Percentiles rank a stretch among this genome's conserved stretches.
These are phyloP conservation scores for Carapus acus DNA, from an alignment of 2,797 vertebrate genomes.

Conservation along the genomic window DNA sequence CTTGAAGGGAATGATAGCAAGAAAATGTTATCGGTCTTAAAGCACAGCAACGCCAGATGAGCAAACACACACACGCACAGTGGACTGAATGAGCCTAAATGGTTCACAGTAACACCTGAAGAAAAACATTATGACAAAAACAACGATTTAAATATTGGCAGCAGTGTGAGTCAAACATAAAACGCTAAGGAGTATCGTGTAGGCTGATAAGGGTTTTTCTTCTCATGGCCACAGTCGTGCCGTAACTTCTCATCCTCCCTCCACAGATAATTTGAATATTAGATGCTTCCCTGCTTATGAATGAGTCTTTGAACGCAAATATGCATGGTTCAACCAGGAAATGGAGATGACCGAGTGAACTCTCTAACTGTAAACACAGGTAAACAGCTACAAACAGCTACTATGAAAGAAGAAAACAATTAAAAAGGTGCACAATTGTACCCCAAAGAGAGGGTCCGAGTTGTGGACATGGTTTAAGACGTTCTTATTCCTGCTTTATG, in stretches of 20 bases:
- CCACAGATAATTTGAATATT: too few relatives aligned
- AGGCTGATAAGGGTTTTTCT: conserved; percentile 11
- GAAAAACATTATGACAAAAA: conserved; percentile 34
- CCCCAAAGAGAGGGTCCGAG: conserved; percentile 26
- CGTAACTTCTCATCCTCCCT: too few relatives aligned
- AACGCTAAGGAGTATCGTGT: conserved; percentile 37
- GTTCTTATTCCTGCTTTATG: too few relatives aligned
- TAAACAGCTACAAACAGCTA: conserved; percentile 11
- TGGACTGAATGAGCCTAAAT: conserved; percentile 21
- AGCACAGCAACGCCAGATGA: conserved; percentile 14
- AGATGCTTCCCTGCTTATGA: too few relatives aligned
- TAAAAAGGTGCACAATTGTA: conserved; percentile 47
- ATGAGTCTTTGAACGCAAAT: conserved; percentile 25
- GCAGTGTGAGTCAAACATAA: conserved; percentile 38
- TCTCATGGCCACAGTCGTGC: conserved; percentile 22
- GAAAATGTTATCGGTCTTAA: conserved; percentile 26
- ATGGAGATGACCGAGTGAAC: conserved; percentile 29
- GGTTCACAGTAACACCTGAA: conserved; percentile 33
- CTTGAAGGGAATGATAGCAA: conserved; percentile 49
- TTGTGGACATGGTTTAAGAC: not conserved
- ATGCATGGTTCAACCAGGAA: not conserved
- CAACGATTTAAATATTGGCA: conserved; percentile 36
- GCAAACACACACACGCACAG: conserved; percentile 14
- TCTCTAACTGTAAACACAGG: conserved; percentile 4
- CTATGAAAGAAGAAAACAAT: conserved; percentile 23